Conservation (phyloP, 2,888 invertebrate genomes). For the Mesopsocus fuscifrons region DNA sequence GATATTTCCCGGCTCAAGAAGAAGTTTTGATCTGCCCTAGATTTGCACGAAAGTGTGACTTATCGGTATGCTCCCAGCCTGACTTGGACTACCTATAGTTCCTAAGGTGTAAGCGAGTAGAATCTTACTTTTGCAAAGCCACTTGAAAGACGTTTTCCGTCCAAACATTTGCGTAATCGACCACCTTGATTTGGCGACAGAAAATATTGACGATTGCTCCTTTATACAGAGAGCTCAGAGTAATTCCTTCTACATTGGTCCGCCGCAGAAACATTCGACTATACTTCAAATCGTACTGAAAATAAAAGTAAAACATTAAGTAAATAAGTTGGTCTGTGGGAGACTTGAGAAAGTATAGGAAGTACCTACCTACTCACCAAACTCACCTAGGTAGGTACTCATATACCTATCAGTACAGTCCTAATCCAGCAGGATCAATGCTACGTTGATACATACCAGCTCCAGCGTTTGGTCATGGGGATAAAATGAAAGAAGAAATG, state of each 20-base stretch:
- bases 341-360: background rate
- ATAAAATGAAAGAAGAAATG: constrained; percentile 58
- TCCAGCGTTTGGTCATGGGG: constrained; percentile 61
- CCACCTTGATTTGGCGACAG: constrained; percentile 50
- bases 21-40: too few relatives aligned
- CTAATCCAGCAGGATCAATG: too few relatives aligned
- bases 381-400: too few relatives aligned
- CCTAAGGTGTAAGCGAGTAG: too few relatives aligned
- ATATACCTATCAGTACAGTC: too few relatives aligned
- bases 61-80: too few relatives aligned
- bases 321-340: background rate
- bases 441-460: constrained; percentile 52
- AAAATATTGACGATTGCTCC: constrained; percentile 53
- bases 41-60: too few relatives aligned
- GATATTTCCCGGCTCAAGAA: too few relatives aligned
- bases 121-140: constrained; percentile 45
- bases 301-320: constrained; percentile 13
- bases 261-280: constrained; percentile 46
- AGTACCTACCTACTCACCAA: too few relatives aligned
- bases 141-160: constrained; percentile 43
- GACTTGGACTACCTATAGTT: too few relatives aligned
- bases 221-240: constrained; percentile 46
- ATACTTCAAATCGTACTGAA: constrained; percentile 40
- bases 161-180: constrained; percentile 48
- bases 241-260: constrained; percentile 43